A percentile compares a stretch with the other conserved stretches of the same genome.
Conservation (phyloP, 2,888 invertebrate species). For the Cantharis flavilabris region DNA sequence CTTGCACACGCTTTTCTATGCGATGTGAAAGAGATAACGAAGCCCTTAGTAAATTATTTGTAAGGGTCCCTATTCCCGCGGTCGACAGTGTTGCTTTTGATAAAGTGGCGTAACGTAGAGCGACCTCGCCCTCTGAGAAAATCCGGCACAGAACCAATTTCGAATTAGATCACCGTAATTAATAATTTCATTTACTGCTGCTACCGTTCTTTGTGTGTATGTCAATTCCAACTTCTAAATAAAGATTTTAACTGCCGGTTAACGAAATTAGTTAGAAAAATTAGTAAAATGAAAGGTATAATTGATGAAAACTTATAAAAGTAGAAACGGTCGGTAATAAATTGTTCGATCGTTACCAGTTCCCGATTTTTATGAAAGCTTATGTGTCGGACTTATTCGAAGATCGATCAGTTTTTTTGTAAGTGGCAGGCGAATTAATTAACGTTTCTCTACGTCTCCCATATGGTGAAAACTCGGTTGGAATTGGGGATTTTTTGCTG, state of each 20-base stretch:
- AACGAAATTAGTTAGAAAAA: neutral
- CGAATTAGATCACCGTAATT: conserved; percentile 30
- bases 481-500: conserved; percentile 35
- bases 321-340: neutral
- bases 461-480: conserved; percentile 23
- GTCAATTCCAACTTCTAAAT: neutral
- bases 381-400: conserved; percentile 1
- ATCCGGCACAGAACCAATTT: conserved; percentile 7
- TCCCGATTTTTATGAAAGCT: conserved; percentile 1
- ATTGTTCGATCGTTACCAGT: neutral
- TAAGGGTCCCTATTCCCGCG: conserved; percentile 15
- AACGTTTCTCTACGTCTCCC: conserved; percentile 34
- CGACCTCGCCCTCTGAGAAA: conserved; percentile 18
- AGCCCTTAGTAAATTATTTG: conserved; percentile 20
- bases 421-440: conserved; percentile 41
- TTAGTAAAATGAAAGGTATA: neutral
- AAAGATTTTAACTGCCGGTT: neutral
- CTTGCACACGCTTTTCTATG: conserved; percentile 16
- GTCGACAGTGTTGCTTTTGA: conserved; percentile 22
- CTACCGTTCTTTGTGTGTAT: conserved; percentile 18
- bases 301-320: neutral
- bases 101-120: conserved; percentile 24
- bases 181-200: conserved; percentile 26
- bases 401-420: conserved; percentile 24
- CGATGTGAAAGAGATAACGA: conserved; percentile 20